Evolutionary conservation across 1,140 invertebrate genomes (phyloP), one percentile per base, ranked within the genome.

Genomic region (Lepidurus packardi): DNA sequence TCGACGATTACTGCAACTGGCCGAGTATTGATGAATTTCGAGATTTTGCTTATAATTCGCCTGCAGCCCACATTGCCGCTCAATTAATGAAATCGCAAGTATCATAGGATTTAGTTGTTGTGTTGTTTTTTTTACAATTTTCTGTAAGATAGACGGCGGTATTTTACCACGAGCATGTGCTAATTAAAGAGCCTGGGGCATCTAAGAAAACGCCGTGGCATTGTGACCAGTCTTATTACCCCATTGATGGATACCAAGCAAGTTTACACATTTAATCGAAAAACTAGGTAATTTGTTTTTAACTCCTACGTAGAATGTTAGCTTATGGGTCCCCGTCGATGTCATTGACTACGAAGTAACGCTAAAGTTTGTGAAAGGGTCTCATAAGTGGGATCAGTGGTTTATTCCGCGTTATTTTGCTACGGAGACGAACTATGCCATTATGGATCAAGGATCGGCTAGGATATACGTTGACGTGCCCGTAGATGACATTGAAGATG

Each of bases 1-100:
- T 84, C 77, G 80, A 84, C 74, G 84, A 84, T 77, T 84, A 83
- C 76, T 84, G 84, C 74, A 84, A 84, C 78, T 84, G 84, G 84
- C 73, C 44, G 41, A 75, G 77, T 43, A 83, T 84, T 10, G 73
- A 78, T 2, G 82, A 84, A 79, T 83, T 84, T 73, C 24, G 78
- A 13, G 81, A 83, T 7, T 83, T 76, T 24, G 80, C 82, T 8
- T 81, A 79, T 45, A 73, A 84, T 43, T 84, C 83, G 0, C 83
- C 83, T 5, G 82, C 82, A 7, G 82, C 82, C 16, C 75, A 77
- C 9, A 81, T 84, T 43, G 81, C 80, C 11, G 53, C 8, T 21
- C 53, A 65, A 7, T 65, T 65, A 65, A 65, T 65, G 53, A 65
- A 65, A 21, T 65, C 13, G 21, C 53, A 65, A 65, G 53, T 65